phyloP scores from a whole-genome alignment of 2,113 vertebrate species.

The Gorsachius goisagi region DNA sequence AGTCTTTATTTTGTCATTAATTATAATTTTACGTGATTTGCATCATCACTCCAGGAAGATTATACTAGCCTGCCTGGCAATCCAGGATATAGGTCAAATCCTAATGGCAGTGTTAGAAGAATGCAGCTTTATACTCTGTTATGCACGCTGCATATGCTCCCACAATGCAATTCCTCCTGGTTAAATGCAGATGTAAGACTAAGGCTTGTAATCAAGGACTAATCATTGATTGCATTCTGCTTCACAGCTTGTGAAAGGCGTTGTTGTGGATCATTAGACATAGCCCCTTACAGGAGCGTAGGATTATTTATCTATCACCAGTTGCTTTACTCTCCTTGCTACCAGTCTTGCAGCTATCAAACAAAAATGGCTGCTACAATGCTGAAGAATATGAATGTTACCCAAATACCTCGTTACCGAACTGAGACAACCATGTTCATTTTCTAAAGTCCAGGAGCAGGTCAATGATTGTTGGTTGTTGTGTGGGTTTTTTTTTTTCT shows the following conservation, averaged over 20 bases:
- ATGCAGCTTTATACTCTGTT: conserved; percentile 10
- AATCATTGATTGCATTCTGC: conserved; percentile 52
- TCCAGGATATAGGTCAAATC: conserved; percentile 43
- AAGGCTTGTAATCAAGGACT: conserved; percentile 60
- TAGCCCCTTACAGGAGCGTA: conserved; percentile 30
- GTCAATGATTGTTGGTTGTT: neutral
- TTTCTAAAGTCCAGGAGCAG: neutral
- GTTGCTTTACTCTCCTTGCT: conserved; percentile 29
- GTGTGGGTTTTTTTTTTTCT: neutral
- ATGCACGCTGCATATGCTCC: neutral
- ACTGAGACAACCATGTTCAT: neutral
- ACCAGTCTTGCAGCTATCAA: neutral
- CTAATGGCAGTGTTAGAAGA: neutral
- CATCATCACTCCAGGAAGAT: conserved; percentile 27
- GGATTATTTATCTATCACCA: conserved; percentile 59
- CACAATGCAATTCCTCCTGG: conserved; percentile 33
- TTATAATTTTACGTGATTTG: conserved; percentile 57
- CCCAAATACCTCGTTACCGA: neutral
- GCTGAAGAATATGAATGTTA: neutral
- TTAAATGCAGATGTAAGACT: conserved; percentile 51
- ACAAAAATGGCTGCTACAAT: neutral
- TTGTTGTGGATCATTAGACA: conserved; percentile 64
- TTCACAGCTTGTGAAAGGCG: conserved; percentile 56
- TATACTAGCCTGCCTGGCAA: conserved; percentile 33
- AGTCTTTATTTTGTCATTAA: conserved; percentile 59